phyloP scores from a whole-genome alignment of 2,113 vertebrate species.

The Ahaetulla prasina region DNA sequence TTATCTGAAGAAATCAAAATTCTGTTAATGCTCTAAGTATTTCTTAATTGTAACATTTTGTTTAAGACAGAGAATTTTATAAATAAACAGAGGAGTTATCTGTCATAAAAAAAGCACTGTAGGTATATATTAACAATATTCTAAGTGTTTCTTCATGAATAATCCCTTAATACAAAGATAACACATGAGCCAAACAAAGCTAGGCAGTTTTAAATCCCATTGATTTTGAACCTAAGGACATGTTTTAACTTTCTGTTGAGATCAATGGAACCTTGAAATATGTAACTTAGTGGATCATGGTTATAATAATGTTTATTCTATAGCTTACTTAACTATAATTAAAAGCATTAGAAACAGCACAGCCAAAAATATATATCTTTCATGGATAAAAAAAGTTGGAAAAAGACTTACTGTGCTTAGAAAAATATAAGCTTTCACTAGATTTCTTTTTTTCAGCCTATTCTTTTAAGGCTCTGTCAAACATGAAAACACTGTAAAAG shows the following conservation, averaged over 20 bases:
- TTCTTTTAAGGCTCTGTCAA: background rate
- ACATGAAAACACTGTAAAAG: background rate
- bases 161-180: background rate
- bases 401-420: background rate
- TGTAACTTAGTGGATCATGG: background rate
- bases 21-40: background rate
- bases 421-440: background rate
- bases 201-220: background rate
- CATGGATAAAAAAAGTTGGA: background rate
- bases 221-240: background rate
- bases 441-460: background rate
- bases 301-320: background rate
- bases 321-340: background rate
- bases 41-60: background rate
- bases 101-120: background rate
- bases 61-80: background rate
- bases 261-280: background rate
- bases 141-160: background rate
- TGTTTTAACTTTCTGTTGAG: background rate
- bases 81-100: background rate
- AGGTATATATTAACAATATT: background rate
- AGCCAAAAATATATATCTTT: background rate
- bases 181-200: background rate
- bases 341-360: background rate
- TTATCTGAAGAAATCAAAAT: background rate